These are phyloP conservation scores for Phoeniculus purpureus DNA, from an alignment of 2,797 vertebrate species.

Conservation along the genomic window DNA sequence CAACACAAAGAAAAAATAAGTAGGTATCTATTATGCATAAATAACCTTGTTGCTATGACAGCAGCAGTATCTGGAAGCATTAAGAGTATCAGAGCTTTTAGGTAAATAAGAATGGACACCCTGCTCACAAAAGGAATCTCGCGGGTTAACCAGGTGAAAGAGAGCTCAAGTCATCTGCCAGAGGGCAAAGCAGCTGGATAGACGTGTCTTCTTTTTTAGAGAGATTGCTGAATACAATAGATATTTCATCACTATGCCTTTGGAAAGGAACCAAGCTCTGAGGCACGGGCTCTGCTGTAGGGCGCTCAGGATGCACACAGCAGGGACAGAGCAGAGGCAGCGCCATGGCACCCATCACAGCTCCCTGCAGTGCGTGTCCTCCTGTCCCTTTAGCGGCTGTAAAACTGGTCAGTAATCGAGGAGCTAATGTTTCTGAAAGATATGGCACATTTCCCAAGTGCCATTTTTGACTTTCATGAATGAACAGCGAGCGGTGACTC, in stretches of 20 bases:
- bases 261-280: background rate
- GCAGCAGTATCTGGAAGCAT: slow-evolving; percentile 49
- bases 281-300: background rate
- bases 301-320: background rate
- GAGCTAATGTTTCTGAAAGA: background rate
- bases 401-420: background rate
- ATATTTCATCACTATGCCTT: background rate
- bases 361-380: background rate
- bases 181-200: slow-evolving; percentile 9
- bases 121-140: slow-evolving; percentile 22
- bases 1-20: background rate
- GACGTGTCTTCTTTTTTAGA: background rate
- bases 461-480: background rate
- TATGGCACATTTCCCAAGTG: background rate
- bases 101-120: slow-evolving; percentile 45
- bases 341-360: background rate
- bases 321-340: background rate
- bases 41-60: slow-evolving; percentile 68
- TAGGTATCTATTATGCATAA: slow-evolving; percentile 53
- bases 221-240: background rate
- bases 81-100: slow-evolving; percentile 14
- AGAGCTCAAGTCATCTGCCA: background rate
- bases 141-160: background rate
- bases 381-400: background rate
- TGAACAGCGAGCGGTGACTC: background rate